Conservation (phyloP, 2,888 invertebrate species). For the Nomada fabriciana region DNA sequence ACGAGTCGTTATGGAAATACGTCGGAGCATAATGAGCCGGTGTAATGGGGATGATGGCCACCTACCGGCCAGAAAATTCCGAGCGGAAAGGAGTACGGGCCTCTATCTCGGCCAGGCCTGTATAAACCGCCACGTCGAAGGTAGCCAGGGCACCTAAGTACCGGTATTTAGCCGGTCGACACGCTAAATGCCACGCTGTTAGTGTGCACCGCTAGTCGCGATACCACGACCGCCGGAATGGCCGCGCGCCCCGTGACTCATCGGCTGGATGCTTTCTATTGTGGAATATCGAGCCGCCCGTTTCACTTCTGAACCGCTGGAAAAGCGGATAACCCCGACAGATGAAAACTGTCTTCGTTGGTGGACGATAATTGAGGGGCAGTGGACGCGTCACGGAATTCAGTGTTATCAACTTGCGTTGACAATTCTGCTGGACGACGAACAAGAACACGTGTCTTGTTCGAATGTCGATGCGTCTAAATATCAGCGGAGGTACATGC, state of each 20-base stretch:
- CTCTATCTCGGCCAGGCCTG: conserved; percentile 28
- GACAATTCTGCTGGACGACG: too few relatives aligned
- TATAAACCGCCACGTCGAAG: background rate
- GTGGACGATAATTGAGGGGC: too few relatives aligned
- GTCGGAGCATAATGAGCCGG: conserved; percentile 80
- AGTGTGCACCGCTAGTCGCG: conserved; percentile 17
- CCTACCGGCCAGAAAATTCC: conserved; percentile 72
- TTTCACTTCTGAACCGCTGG: too few relatives aligned
- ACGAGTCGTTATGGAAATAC: conserved; percentile 82
- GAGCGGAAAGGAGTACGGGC: conserved; percentile 48
- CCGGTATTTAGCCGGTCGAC: conserved; percentile 60
- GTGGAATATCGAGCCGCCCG: too few relatives aligned
- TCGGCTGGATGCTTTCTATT: background rate
- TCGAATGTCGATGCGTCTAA: too few relatives aligned
- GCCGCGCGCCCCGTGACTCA: conserved; percentile 28
- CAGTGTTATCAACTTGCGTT: too few relatives aligned
- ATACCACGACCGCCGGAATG: conserved; percentile 26
- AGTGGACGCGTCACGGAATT: too few relatives aligned
- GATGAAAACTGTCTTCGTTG: too few relatives aligned
- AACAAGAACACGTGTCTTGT: too few relatives aligned
- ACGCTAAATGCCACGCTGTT: conserved; percentile 56
- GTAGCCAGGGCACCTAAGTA: conserved; percentile 36
- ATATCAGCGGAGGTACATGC: too few relatives aligned
- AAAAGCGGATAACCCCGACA: too few relatives aligned
- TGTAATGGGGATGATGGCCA: conserved; percentile 79